These are phyloP conservation scores for Drosophila arizonae DNA, from an alignment of 1,140 invertebrate genomes.

Conservation along the genomic window DNA sequence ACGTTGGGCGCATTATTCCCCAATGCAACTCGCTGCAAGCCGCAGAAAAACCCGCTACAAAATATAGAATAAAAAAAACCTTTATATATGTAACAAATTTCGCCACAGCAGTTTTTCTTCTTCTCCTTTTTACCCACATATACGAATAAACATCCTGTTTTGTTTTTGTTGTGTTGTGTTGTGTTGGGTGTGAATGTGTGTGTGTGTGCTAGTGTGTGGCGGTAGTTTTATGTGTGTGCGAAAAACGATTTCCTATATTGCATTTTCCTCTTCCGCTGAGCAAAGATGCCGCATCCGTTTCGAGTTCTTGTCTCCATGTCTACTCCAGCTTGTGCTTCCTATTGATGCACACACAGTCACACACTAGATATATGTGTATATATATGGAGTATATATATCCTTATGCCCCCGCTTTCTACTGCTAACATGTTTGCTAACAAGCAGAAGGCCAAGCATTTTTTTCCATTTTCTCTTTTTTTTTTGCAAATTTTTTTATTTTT, in stretches of 20 bases:
- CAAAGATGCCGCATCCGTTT: slow-evolving; percentile 74
- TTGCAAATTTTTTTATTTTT: slow-evolving; percentile 7
- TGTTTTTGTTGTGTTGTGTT: slow-evolving; percentile 33
- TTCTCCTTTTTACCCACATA: slow-evolving; percentile 9
- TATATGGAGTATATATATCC: slow-evolving; percentile 3
- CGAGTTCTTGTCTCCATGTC: slow-evolving; percentile 28
- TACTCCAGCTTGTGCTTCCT: slow-evolving; percentile 6
- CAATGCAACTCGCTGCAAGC: slow-evolving; percentile 12
- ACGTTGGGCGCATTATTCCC: slow-evolving; percentile 6
- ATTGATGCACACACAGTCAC: slow-evolving; percentile 29
- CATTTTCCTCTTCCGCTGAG: slow-evolving; percentile 78
- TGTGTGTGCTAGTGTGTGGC: slow-evolving; percentile 33
- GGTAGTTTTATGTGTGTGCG: slow-evolving; percentile 56
- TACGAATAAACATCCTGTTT: slow-evolving; percentile 77
- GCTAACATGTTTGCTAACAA: slow-evolving; percentile 47
- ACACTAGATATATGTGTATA: not conserved
- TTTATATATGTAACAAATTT: slow-evolving; percentile 39
- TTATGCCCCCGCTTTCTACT: not conserved
- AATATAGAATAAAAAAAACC: not conserved
- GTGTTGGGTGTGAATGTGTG: slow-evolving; percentile 3
- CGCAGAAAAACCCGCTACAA: slow-evolving; percentile 16
- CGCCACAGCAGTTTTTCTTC: slow-evolving; percentile 14
- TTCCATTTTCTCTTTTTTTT: slow-evolving; percentile 21
- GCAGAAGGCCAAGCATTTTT: slow-evolving; percentile 43
- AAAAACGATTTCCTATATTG: slow-evolving; percentile 82